phyloP scores from a whole-genome alignment of 2,797 vertebrate species.

The Hephaestus fuliginosus region DNA sequence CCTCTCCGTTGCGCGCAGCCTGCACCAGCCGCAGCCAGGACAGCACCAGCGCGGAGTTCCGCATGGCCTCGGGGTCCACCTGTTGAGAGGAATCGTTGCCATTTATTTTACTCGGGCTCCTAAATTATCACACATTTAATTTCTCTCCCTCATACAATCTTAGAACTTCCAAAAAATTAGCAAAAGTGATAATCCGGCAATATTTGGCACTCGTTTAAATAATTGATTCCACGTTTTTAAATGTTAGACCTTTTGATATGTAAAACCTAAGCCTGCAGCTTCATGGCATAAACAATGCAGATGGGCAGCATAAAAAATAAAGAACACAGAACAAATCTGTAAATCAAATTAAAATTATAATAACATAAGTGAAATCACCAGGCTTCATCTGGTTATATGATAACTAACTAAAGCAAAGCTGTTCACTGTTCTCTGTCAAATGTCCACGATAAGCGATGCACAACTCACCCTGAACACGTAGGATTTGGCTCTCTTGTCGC shows the following conservation, averaged over 20 bases:
- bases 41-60: constrained; percentile 85
- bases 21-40: constrained; percentile 91
- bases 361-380: no score
- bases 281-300: neutral
- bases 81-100: constrained; percentile 66
- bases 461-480: constrained; percentile 90
- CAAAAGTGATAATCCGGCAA: neutral
- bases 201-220: neutral
- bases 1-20: constrained; percentile 86
- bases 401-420: neutral
- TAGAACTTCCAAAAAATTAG: neutral
- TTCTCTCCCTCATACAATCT: neutral
- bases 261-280: neutral
- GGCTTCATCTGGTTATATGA: neutral
- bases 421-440: neutral
- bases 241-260: neutral
- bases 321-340: neutral
- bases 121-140: neutral
- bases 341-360: neutral
- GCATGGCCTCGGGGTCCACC: constrained; percentile 90
- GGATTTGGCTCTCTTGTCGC: constrained; percentile 86
- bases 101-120: neutral
- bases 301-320: neutral
- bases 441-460: neutral
- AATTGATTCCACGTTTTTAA: neutral